These are phyloP conservation scores for Spatulosminthurus flaviceps DNA, from an alignment of 2,888 invertebrate genomes.

Conservation along the genomic window DNA sequence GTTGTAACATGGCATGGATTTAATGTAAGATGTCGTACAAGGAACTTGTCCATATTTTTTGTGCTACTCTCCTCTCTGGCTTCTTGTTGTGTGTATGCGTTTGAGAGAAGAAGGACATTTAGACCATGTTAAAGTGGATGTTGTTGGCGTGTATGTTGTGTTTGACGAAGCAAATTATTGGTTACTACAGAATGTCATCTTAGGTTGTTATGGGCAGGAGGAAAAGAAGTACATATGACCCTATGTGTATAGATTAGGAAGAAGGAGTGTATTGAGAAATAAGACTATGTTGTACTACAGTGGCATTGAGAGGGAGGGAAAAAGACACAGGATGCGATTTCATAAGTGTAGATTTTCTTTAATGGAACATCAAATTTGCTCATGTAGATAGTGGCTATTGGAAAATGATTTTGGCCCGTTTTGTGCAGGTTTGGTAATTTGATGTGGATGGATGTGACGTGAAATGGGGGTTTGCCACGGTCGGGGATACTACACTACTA, in stretches of 20 bases:
- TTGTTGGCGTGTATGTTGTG: not conserved
- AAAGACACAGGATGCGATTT: slow-evolving; percentile 48
- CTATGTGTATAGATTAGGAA: not conserved
- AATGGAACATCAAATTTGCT: slow-evolving; percentile 53
- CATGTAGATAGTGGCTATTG: slow-evolving; percentile 49
- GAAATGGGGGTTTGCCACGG: slow-evolving; percentile 40
- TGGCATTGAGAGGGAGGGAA: too few species aligned
- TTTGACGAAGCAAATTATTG: slow-evolving; percentile 38
- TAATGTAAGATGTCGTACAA: not conserved
- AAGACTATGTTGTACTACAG: too few species aligned
- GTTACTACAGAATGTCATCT: slow-evolving; percentile 34
- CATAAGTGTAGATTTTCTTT: slow-evolving; percentile 53
- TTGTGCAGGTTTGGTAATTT: slow-evolving; percentile 45
- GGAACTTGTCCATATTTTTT: not conserved
- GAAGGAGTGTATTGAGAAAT: not conserved
- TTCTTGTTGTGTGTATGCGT: not conserved
- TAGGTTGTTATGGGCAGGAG: not conserved
- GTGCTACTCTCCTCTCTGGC: slow-evolving; percentile 10
- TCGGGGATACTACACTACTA: too few species aligned
- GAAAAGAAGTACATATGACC: not conserved
- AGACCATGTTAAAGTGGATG: not conserved
- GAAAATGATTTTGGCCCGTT: slow-evolving; percentile 54
- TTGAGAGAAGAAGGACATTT: not conserved
- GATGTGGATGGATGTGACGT: slow-evolving; percentile 46
- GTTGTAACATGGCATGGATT: not conserved